Percentiles rank a stretch among this genome's conserved stretches.
Conservation (phyloP, 2,888 invertebrate genomes). For the Hipparchia sbordonii region DNA sequence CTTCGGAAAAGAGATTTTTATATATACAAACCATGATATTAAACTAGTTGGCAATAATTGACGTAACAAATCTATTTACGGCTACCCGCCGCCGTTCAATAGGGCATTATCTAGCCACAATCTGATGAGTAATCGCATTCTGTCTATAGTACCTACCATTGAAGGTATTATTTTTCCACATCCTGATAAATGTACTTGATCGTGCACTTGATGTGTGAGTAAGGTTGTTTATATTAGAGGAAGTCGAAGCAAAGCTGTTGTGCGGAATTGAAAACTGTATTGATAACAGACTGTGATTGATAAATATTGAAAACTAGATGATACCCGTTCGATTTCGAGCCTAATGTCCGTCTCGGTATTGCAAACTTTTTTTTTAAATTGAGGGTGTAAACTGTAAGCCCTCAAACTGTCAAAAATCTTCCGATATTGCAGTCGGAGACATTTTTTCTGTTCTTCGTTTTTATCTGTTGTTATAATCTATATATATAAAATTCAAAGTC, state of each 20-base stretch:
- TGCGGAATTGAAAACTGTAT: not conserved
- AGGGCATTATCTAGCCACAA: not conserved
- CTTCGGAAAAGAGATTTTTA: not conserved
- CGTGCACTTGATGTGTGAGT: not conserved
- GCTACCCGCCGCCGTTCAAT: not conserved
- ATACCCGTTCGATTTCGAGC: too few species aligned
- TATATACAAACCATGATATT: not conserved
- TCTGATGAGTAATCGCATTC: constrained; percentile 25
- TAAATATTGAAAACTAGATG: too few species aligned
- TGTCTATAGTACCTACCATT: not conserved
- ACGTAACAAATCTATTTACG: constrained; percentile 11
- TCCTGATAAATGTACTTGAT: not conserved
- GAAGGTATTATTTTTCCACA: constrained; percentile 13
- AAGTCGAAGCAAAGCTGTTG: not conserved
- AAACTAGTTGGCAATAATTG: constrained; percentile 8
- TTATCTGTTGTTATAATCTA: too few species aligned
- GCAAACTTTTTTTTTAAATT: too few species aligned
- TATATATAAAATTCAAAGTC: too few species aligned
- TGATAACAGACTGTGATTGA: too few species aligned
- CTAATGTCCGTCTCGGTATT: too few species aligned
- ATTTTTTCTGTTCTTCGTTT: too few species aligned
- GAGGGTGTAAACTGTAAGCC: too few species aligned
- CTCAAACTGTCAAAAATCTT: too few species aligned
- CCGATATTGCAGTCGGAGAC: too few species aligned
- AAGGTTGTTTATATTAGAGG: not conserved